A percentile compares a stretch with the other conserved stretches of the same genome.
Conservation (phyloP, 2,888 invertebrate genomes). For the Ochropacha duplaris region DNA sequence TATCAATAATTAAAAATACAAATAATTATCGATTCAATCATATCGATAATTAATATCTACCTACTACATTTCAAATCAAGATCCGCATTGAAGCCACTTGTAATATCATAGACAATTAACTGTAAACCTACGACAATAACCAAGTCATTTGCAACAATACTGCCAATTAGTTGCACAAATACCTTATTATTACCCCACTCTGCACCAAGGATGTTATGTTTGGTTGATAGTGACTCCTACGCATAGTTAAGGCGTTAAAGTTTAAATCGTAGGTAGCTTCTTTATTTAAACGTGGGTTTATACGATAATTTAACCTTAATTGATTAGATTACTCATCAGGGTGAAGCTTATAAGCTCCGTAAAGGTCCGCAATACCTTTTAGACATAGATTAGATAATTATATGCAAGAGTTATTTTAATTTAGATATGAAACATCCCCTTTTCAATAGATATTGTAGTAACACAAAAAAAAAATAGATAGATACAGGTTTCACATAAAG, state of each 20-base stretch:
- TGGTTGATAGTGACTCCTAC: constrained; percentile 19
- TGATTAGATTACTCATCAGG: not conserved
- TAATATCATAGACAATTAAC: not conserved
- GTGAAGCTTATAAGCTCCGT: not conserved
- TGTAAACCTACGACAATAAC: not conserved
- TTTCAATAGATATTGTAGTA: no score
- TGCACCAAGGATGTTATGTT: not conserved
- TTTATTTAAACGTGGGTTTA: not conserved
- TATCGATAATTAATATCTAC: not conserved
- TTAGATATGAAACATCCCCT: no score
- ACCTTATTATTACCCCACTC: constrained; percentile 2
- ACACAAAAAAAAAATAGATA: no score
- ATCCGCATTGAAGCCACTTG: not conserved
- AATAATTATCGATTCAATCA: no score
- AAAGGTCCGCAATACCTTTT: no score
- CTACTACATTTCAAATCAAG: not conserved
- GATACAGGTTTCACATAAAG: not conserved
- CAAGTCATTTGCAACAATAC: constrained; percentile 11
- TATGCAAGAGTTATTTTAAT: no score
- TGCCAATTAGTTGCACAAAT: constrained; percentile 19
- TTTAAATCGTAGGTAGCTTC: constrained; percentile 22
- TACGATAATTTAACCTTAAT: not conserved
- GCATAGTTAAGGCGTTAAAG: constrained; percentile 17
- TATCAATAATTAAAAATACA: no score
- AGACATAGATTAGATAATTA: no score